Percentiles rank a stretch among this genome's conserved stretches.
Conservation (phyloP, 2,888 invertebrate genomes). For the Autographa pulchrina region DNA sequence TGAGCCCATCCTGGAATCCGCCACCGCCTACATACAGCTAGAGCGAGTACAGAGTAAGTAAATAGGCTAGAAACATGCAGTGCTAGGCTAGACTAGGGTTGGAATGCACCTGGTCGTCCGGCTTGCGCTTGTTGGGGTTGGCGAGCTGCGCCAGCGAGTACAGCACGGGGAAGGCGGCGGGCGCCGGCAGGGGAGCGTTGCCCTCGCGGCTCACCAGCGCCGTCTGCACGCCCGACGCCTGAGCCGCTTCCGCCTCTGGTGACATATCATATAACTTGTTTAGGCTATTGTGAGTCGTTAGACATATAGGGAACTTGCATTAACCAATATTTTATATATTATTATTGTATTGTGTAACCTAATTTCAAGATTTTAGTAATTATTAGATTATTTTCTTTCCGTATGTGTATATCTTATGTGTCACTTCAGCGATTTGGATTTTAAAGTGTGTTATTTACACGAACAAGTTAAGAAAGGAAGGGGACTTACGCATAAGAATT, state of each 20-base stretch:
- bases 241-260: constrained; percentile 95
- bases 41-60: constrained; percentile 50
- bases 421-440: no score
- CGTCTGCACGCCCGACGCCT: constrained; percentile 91
- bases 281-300: no score
- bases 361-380: no score
- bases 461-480: constrained; percentile 4
- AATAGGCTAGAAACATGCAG: constrained; percentile 71
- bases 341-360: no score
- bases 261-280: background rate
- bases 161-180: constrained; percentile 87
- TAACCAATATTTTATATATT: no score
- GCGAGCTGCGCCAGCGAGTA: constrained; percentile 90
- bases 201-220: constrained; percentile 94
- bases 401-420: no score
- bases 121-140: constrained; percentile 83
- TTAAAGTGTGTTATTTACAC: constrained; percentile 11
- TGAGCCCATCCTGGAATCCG: no score
- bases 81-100: constrained; percentile 64
- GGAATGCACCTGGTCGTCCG: constrained; percentile 80
- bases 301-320: no score
- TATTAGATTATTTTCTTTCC: no score
- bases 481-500: no score
- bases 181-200: constrained; percentile 91
- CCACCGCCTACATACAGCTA: constrained; percentile 1